phyloP scores from a whole-genome alignment of 2,888 invertebrate genomes.

The Diarsia mendica region DNA sequence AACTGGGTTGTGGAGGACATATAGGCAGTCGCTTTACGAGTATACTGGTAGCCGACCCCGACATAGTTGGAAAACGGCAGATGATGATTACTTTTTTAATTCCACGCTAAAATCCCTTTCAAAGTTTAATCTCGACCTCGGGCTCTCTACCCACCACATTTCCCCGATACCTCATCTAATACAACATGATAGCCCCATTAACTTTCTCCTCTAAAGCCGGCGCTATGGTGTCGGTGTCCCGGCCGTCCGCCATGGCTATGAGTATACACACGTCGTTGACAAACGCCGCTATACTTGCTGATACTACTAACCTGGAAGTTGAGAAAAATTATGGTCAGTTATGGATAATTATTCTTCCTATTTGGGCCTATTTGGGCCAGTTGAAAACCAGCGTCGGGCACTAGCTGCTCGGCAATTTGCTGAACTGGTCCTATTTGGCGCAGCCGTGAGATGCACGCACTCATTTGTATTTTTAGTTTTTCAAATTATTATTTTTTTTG shows the following conservation, averaged over 20 bases:
- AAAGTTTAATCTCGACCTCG: not conserved
- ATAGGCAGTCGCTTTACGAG: too few species aligned
- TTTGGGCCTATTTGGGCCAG: too few species aligned
- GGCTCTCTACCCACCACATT: not conserved
- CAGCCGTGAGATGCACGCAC: too few species aligned
- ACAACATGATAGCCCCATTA: constrained; percentile 96
- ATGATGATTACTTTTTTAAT: too few species aligned
- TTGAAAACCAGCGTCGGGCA: too few species aligned
- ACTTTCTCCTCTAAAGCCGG: constrained; percentile 94
- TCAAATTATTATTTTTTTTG: too few species aligned
- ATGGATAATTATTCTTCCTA: not conserved
- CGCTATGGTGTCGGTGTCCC: constrained; percentile 91
- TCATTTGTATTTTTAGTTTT: too few species aligned
- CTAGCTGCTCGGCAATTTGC: too few species aligned
- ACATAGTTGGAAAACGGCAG: too few species aligned
- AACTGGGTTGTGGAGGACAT: too few species aligned
- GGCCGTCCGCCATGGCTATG: constrained; percentile 92
- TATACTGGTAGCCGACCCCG: too few species aligned
- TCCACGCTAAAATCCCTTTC: not conserved
- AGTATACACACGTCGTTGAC: constrained; percentile 93
- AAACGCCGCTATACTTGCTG: constrained; percentile 92
- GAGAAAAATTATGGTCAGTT: not conserved
- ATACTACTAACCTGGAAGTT: constrained; percentile 92
- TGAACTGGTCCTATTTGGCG: too few species aligned
- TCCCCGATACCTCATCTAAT: constrained; percentile 80